Conservation (phyloP, 2,113 vertebrate species). For the Clupea harengus region DNA sequence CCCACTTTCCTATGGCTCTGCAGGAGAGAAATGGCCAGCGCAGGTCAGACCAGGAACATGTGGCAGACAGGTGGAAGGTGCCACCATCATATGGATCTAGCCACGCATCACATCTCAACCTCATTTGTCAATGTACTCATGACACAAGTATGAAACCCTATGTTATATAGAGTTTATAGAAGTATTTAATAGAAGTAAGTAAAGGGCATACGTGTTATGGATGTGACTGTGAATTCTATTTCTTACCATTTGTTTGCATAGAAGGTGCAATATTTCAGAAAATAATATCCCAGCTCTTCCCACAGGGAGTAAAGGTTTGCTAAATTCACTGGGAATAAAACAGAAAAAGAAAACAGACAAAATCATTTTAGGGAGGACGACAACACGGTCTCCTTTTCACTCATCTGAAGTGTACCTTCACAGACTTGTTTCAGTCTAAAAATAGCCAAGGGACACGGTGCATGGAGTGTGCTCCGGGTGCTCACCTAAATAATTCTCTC, state of each 20-base stretch:
- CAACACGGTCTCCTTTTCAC: neutral
- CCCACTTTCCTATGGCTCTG: constrained; percentile 99
- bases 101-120: too few species aligned
- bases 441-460: neutral
- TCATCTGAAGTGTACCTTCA: neutral
- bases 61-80: neutral
- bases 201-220: neutral
- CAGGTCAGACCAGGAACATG: constrained; percentile 41
- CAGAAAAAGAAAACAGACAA: neutral
- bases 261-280: constrained; percentile 99
- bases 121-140: too few species aligned
- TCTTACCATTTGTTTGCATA: constrained; percentile 99
- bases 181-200: neutral
- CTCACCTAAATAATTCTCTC: constrained; percentile 93
- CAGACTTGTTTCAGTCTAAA: neutral
- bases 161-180: neutral
- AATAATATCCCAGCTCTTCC: constrained; percentile 96
- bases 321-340: constrained; percentile 87
- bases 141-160: too few species aligned
- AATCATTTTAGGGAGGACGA: neutral
- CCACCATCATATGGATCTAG: neutral
- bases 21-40: constrained; percentile 22
- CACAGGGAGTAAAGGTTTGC: constrained; percentile 97
- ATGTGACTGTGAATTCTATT: constrained; percentile 18
- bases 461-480: neutral